Conservation (phyloP, 2,888 invertebrate species). For the Drosophila buzzatii region DNA sequence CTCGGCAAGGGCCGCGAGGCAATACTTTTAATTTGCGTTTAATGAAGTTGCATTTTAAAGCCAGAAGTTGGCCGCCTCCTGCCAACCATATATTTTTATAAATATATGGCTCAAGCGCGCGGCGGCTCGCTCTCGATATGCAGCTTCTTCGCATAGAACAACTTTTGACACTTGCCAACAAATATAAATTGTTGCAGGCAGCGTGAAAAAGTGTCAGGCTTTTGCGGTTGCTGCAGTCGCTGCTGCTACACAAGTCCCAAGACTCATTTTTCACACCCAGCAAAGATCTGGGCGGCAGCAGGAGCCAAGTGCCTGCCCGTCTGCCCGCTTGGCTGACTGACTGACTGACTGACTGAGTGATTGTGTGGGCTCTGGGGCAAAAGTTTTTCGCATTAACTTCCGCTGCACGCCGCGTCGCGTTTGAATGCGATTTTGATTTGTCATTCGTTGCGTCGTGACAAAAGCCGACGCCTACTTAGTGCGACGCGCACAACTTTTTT, state of each 20-base stretch:
- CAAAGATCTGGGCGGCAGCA: slow-evolving; percentile 19
- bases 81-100: background rate
- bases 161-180: slow-evolving; percentile 74
- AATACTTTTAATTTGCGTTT: slow-evolving; percentile 60
- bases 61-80: slow-evolving; percentile 3
- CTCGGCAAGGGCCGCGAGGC: slow-evolving; percentile 8
- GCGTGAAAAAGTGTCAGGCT: slow-evolving; percentile 73
- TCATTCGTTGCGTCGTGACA: slow-evolving; percentile 77
- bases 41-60: slow-evolving; percentile 63
- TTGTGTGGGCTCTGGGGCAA: slow-evolving; percentile 65
- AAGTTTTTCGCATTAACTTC: slow-evolving; percentile 81
- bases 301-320: slow-evolving; percentile 28
- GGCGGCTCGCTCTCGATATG: slow-evolving; percentile 2
- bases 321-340: slow-evolving; percentile 64
- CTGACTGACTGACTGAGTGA: slow-evolving; percentile 61
- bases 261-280: slow-evolving; percentile 75
- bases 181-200: slow-evolving; percentile 75
- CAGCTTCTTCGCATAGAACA: slow-evolving; percentile 30
- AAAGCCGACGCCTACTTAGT: slow-evolving; percentile 78
- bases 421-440: slow-evolving; percentile 83
- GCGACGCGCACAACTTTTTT: slow-evolving; percentile 53
- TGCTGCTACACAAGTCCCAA: slow-evolving; percentile 66
- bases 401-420: slow-evolving; percentile 78
- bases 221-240: slow-evolving; percentile 57
- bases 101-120: background rate